These are phyloP conservation scores for Euura lappo DNA, from an alignment of 1,140 invertebrate species.

Conservation along the genomic window DNA sequence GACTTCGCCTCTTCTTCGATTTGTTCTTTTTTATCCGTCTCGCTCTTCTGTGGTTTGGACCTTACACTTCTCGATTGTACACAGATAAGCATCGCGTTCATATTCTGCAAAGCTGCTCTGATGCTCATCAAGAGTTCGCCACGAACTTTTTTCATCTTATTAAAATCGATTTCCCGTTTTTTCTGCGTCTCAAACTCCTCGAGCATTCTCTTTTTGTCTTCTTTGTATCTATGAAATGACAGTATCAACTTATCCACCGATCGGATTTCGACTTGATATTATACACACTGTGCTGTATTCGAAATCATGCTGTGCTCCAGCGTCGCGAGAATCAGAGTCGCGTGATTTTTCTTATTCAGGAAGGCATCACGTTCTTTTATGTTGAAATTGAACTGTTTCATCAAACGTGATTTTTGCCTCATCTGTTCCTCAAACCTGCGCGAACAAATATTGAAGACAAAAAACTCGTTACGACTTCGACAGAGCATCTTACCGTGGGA, in stretches of 20 bases:
- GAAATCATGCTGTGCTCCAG: slow-evolving; percentile 65
- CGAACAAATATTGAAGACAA: slow-evolving; percentile 55
- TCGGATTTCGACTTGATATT: slow-evolving; percentile 6
- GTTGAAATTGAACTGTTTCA: slow-evolving; percentile 58
- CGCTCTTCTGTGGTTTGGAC: neutral
- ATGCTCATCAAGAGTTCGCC: slow-evolving; percentile 48
- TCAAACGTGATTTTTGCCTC: slow-evolving; percentile 60
- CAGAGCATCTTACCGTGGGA: slow-evolving; percentile 52
- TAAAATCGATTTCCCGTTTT: slow-evolving; percentile 50
- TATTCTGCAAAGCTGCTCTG: slow-evolving; percentile 46
- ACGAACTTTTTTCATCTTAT: slow-evolving; percentile 34
- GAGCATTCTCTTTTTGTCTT: slow-evolving; percentile 56
- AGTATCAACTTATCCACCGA: neutral
- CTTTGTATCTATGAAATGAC: slow-evolving; percentile 54
- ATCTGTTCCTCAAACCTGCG: slow-evolving; percentile 65
- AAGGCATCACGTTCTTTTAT: slow-evolving; percentile 59
- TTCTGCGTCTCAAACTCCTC: slow-evolving; percentile 55
- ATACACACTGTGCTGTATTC: slow-evolving; percentile 56
- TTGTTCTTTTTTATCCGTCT: slow-evolving; percentile 13
- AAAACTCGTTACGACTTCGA: slow-evolving; percentile 56
- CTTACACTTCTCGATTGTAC: slow-evolving; percentile 22
- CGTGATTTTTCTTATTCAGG: slow-evolving; percentile 62
- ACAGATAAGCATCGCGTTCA: slow-evolving; percentile 43
- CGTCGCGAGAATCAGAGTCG: slow-evolving; percentile 59
- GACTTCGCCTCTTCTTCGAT: slow-evolving; percentile 5